Evolutionary conservation across 2,888 invertebrate genomes (phyloP).

Genomic region (Pachycephus smyrnensis): DNA sequence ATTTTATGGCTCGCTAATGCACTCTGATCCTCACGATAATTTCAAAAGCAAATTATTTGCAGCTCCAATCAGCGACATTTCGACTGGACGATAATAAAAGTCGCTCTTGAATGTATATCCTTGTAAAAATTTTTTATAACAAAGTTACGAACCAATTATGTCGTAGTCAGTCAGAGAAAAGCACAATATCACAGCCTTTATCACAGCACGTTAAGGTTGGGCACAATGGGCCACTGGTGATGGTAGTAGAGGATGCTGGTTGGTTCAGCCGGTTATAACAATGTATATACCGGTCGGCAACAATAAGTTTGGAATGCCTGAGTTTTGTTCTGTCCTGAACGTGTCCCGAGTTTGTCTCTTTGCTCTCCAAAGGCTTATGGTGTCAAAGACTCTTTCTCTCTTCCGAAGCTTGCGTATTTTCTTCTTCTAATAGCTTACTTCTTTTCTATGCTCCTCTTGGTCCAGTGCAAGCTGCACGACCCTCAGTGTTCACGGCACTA

Average conservation of each 20-base stretch:
- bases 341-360: neutral
- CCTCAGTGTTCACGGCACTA: neutral
- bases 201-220: conserved; percentile 41
- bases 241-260: neutral
- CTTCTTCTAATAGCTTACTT: neutral
- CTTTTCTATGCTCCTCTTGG: neutral
- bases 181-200: conserved; percentile 46
- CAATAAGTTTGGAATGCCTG: neutral
- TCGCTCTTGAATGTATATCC: too few species aligned
- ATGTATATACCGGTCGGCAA: neutral
- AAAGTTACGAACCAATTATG: conserved; percentile 3
- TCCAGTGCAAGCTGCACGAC: neutral
- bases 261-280: neutral
- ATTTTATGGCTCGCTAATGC: too few species aligned
- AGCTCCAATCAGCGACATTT: too few species aligned
- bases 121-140: too few species aligned
- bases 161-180: conserved; percentile 18
- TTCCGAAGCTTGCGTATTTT: neutral
- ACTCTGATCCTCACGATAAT: too few species aligned
- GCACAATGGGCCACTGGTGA: conserved; percentile 24
- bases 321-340: neutral
- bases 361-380: neutral
- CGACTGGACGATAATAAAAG: too few species aligned
- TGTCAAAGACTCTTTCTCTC: neutral
- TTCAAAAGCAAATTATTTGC: too few species aligned